Base-by-base conservation (phyloP, 2,888 invertebrate genomes). In the Tortricodes alternella region DNA sequence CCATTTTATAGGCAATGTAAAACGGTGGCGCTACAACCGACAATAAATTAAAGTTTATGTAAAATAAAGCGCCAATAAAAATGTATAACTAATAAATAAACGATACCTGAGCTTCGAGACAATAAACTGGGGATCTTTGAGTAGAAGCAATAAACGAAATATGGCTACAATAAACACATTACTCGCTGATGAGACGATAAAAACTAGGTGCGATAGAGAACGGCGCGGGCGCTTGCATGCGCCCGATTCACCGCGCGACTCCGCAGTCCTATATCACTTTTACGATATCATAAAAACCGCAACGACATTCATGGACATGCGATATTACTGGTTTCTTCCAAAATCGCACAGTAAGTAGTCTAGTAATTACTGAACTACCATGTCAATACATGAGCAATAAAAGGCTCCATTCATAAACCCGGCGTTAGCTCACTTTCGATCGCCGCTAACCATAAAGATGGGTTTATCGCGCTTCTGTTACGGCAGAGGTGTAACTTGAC, bases 41-140 rank as follows among this genome's bases (percentile, higher is more conserved):
- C 84, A 87, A 87, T 90, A 90, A 90, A 90, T 90, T 89, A 84
- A 89, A 89, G 80, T 87, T 89, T 83, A 90, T 89, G 88, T 89
- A 85, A 89, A 89, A 87, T 90, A 84, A 90, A 89, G 85, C 88
- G 81, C 80, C 80, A 88, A 89, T 90, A 90, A 90, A 90, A 90
- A 88, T 89, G 89, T 90, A 89, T 89, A 89, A 89, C 87, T 89
- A 90, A 89, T 89, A 90, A 90, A 89, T 89, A 88, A 89, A 89
- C 84, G 85, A 87, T 89, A 90, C 89, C 90, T 89, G 89, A 80
- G 82, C 81, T 81, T 81, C 83, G 80, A 89, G 83, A 89, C 89
- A 89, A 86, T 89, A 89, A 90, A 90, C 85, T 67, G 78, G 46
- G 62, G 65, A 85, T 85, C 83, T 83, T 78, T 82, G 85, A 88